Evolutionary conservation across 2,113 vertebrate species (phyloP).

Genomic region (Tauraco erythrolophus): DNA sequence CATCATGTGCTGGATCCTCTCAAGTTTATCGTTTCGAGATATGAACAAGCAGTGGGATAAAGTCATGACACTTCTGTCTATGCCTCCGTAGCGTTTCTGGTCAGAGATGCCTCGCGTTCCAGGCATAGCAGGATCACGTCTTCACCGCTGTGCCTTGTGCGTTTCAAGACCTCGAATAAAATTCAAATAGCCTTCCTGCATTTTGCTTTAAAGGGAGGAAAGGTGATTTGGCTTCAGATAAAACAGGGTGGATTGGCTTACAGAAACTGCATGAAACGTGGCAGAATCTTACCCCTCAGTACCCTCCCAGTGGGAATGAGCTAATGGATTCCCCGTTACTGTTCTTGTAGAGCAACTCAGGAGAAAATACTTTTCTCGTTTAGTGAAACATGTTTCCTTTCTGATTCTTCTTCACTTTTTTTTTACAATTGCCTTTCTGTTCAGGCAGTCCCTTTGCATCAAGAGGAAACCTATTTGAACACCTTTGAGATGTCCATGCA

Average conservation of each 20-base stretch:
- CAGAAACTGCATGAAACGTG: rapidly evolving
- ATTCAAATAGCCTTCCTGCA: not conserved
- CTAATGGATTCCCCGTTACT: not conserved
- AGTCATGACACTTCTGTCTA: not conserved
- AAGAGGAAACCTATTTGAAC: not conserved
- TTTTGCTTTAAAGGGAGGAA: not conserved
- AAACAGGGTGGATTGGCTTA: not conserved
- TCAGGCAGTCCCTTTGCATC: not conserved
- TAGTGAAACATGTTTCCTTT: not conserved
- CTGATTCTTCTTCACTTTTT: not conserved
- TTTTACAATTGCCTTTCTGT: not conserved
- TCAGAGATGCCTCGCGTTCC: not conserved
- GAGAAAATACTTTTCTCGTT: not conserved
- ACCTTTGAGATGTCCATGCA: not conserved
- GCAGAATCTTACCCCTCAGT: not conserved
- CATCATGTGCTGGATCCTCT: not conserved
- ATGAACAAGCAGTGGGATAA: not conserved
- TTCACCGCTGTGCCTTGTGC: not conserved
- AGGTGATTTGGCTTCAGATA: not conserved
- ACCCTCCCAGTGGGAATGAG: not conserved
- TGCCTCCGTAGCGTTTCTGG: not conserved
- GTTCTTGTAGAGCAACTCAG: not conserved
- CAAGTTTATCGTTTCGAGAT: not conserved
- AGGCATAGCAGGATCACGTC: not conserved
- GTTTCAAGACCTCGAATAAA: not conserved